Evolutionary conservation across 2,888 invertebrate genomes (phyloP).

Genomic region (Rhyacophila evoluta): DNA sequence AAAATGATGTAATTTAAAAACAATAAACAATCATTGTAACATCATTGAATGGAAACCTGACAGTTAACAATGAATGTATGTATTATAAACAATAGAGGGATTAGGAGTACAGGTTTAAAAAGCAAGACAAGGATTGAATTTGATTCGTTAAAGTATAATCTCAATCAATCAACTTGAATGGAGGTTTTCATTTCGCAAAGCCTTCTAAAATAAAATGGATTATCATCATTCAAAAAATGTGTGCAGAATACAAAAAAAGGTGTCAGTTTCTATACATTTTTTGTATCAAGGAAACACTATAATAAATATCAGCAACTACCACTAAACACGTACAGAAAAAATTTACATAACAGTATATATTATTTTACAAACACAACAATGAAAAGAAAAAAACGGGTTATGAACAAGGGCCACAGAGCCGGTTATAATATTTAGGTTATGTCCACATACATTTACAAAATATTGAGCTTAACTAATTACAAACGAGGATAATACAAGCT

Average conservation of each 20-base stretch:
- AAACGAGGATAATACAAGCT: background rate
- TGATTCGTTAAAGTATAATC: too few relatives aligned
- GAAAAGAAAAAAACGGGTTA: constrained; percentile 56
- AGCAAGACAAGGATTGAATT: background rate
- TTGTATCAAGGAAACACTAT: background rate
- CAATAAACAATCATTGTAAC: too few relatives aligned
- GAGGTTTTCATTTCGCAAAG: constrained; percentile 32
- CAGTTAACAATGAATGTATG: too few relatives aligned
- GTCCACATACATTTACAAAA: constrained; percentile 19
- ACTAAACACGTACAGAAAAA: constrained; percentile 55
- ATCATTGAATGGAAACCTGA: too few relatives aligned
- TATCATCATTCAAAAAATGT: constrained; percentile 52
- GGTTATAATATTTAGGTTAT: constrained; percentile 27
- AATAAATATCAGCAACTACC: constrained; percentile 2
- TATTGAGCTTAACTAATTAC: background rate
- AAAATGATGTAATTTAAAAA: too few relatives aligned
- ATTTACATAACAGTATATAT: constrained; percentile 57
- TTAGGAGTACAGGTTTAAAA: background rate
- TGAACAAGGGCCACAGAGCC: constrained; percentile 42
- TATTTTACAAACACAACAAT: constrained; percentile 57
- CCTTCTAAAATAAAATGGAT: constrained; percentile 45
- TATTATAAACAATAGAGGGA: background rate
- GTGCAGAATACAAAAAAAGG: constrained; percentile 52
- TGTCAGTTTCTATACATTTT: constrained; percentile 20
- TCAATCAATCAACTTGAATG: too few relatives aligned